These are phyloP conservation scores for Tillus elongatus DNA, from an alignment of 2,888 invertebrate genomes.

Conservation along the genomic window DNA sequence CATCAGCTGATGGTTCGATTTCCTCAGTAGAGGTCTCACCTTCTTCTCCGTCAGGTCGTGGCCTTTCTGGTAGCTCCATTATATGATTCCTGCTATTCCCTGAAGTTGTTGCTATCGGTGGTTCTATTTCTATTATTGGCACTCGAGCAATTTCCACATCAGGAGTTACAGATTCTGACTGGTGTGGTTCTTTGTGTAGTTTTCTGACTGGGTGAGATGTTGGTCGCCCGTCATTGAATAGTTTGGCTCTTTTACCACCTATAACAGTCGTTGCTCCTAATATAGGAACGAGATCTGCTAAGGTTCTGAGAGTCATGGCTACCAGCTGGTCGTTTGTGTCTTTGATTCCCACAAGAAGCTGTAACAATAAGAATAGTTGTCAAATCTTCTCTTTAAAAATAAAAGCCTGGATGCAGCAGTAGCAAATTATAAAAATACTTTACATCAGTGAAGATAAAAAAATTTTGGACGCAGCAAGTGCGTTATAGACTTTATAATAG, in stretches of 20 bases:
- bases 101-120: neutral
- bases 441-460: too few relatives aligned
- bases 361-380: too few relatives aligned
- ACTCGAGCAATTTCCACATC: too few relatives aligned
- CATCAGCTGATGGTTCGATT: slow-evolving; percentile 39
- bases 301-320: slow-evolving; percentile 65
- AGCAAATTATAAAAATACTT: too few relatives aligned
- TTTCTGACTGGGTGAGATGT: slow-evolving; percentile 30
- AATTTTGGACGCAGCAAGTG: too few relatives aligned
- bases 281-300: slow-evolving; percentile 78
- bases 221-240: slow-evolving; percentile 82
- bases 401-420: too few relatives aligned
- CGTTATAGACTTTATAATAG: slow-evolving; percentile 6
- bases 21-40: slow-evolving; percentile 47
- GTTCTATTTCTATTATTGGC: too few relatives aligned
- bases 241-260: slow-evolving; percentile 68
- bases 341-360: slow-evolving; percentile 76
- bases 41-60: slow-evolving; percentile 78
- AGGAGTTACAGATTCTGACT: neutral
- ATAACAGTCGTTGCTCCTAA: slow-evolving; percentile 79
- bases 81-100: neutral
- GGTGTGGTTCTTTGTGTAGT: slow-evolving; percentile 12
- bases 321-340: slow-evolving; percentile 79
- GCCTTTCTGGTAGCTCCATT: slow-evolving; percentile 48
- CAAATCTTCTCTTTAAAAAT: too few relatives aligned